Evolutionary conservation across 1,140 invertebrate genomes (phyloP).

Genomic region (Rhagoletis zephyria): DNA sequence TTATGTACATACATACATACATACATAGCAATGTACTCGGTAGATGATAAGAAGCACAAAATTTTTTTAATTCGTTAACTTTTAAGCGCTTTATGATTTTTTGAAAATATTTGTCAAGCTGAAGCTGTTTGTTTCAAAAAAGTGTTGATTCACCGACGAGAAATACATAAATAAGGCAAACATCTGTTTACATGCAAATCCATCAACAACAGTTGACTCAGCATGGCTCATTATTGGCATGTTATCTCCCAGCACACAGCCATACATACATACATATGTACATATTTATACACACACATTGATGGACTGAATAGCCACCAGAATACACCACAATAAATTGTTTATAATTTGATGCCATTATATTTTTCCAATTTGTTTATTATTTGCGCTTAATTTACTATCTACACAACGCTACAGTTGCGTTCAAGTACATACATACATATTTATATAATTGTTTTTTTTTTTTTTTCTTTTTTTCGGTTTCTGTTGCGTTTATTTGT

Average conservation of each 20-base stretch:
- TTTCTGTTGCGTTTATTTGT: neutral
- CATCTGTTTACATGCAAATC: neutral
- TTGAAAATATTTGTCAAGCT: too few relatives aligned
- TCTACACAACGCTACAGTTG: neutral
- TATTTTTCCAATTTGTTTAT: conserved; percentile 18
- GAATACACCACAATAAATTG: neutral
- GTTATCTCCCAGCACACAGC: neutral
- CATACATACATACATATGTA: neutral
- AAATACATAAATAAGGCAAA: neutral
- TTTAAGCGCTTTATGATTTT: too few relatives aligned
- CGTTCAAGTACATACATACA: neutral
- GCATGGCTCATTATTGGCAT: neutral
- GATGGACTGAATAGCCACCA: neutral
- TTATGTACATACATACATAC: too few relatives aligned
- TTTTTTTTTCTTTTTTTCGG: neutral
- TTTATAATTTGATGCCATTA: conserved; percentile 18
- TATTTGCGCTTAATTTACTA: neutral
- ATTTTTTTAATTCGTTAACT: too few relatives aligned
- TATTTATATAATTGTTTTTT: neutral
- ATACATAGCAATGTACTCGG: too few relatives aligned
- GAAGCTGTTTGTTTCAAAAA: too few relatives aligned
- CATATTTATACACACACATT: neutral
- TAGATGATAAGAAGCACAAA: too few relatives aligned
- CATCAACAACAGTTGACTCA: conserved; percentile 28
- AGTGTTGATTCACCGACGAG: too few relatives aligned